phyloP scores from a whole-genome alignment of 2,888 invertebrate genomes.

The Dryadula phaetusa region DNA sequence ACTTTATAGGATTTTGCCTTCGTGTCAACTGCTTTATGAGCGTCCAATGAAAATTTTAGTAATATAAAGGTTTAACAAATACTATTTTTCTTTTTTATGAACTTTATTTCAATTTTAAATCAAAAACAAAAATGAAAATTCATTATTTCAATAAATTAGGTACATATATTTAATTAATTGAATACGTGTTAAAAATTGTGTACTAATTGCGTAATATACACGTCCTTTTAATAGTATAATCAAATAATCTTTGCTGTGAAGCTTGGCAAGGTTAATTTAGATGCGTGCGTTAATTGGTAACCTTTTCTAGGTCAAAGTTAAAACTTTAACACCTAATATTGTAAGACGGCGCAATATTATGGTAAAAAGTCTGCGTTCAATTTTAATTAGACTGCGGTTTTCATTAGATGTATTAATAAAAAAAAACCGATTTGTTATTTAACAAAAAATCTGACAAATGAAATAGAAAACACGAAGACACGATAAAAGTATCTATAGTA shows the following conservation, averaged over 20 bases:
- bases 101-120: no score
- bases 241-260: constrained; percentile 9
- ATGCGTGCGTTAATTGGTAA: constrained; percentile 30
- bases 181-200: not conserved
- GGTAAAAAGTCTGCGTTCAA: not conserved
- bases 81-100: no score
- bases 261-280: constrained; percentile 34
- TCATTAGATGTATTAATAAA: no score
- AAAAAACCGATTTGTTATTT: no score
- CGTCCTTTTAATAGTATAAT: constrained; percentile 5
- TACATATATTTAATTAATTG: not conserved
- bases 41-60: constrained; percentile 51
- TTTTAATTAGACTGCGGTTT: no score
- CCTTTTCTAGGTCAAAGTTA: constrained; percentile 40
- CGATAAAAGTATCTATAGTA: not conserved
- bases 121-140: not conserved
- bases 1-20: constrained; percentile 62
- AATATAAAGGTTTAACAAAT: constrained; percentile 1
- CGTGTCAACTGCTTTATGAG: constrained; percentile 61
- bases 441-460: no score
- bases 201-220: not conserved
- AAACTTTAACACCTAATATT: constrained; percentile 23
- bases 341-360: constrained; percentile 11
- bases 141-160: not conserved
- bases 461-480: not conserved